Evolutionary conservation across 2,797 vertebrate genomes (phyloP), one percentile per base, ranked within the genome.

Genomic region (Cottoperca gobio): DNA sequence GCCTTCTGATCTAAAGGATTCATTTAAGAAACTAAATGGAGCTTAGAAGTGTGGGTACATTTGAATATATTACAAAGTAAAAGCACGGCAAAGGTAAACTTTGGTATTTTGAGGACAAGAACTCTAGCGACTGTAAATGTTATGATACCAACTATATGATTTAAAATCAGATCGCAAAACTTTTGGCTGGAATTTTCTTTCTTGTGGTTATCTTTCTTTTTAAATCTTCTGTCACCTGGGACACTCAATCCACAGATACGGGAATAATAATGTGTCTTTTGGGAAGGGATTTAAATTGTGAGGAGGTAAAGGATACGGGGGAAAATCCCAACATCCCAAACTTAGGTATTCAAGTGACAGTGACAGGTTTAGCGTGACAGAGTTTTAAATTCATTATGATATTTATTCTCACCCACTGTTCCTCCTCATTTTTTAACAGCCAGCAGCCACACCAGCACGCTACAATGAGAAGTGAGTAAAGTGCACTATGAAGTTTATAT

Each of bases 361-460:
- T 68, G 64, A 81, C 81, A 87, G 79, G 75, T 85, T 88, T 71
- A 76, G 78, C 14, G 67, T 84, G 91, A 88, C 86, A 54, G 87
- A 86, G 86, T 70, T 70, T 73, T 59, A 89, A 82, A 82, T 82
- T 58, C 74, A 76, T 81, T 81, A 74, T 79, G 72, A 86, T 88
- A 78, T 87, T 87, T 88, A 84, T 81, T 89, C 81, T 76, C 71
- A 59, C 79, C 85, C 65, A 52, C 78, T 87, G 86, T 84, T 88
- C 82, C 83, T 31, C 88, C 70, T 80, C 59, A 85, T 86, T 86
- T 90, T n/a, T 52, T 82, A 71, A 72, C 50, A 73, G 46, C 24
- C 46, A 39, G 50, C 68, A 19, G 37, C 39, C 40, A 54, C 65
- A 60, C 76, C 57, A 54, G 61, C 49, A 43, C 59, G 68, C 70